These are phyloP conservation scores for Amphipyra tragopoginis DNA, from an alignment of 2,888 invertebrate species.

Conservation along the genomic window DNA sequence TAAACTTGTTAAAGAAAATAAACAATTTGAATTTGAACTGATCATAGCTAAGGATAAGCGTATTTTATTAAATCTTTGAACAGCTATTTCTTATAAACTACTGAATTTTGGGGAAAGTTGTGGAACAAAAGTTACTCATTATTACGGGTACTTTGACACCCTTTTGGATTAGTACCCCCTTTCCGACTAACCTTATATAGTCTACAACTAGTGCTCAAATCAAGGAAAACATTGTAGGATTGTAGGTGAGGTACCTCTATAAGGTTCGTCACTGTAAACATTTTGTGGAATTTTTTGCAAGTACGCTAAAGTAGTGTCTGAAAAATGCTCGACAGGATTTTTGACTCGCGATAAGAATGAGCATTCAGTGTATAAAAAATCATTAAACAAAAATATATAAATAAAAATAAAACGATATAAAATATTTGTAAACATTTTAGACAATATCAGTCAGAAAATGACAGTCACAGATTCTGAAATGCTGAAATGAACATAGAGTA, in stretches of 20 bases:
- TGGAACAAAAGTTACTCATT: too few relatives aligned
- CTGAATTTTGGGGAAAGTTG: too few relatives aligned
- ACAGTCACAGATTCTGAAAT: background rate
- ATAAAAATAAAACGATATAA: constrained; percentile 14
- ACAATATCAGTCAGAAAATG: background rate
- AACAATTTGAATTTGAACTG: too few relatives aligned
- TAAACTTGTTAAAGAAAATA: too few relatives aligned
- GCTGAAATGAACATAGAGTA: background rate
- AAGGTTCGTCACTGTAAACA: constrained; percentile 55
- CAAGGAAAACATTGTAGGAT: too few relatives aligned
- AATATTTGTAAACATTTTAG: constrained; percentile 32
- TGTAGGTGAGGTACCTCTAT: constrained; percentile 33
- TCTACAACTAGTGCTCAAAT: too few relatives aligned
- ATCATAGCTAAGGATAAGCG: too few relatives aligned
- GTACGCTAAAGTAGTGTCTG: constrained; percentile 5
- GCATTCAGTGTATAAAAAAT: constrained; percentile 27
- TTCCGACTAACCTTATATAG: too few relatives aligned
- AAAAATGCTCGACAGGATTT: constrained; percentile 53
- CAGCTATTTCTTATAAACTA: too few relatives aligned
- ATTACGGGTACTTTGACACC: too few relatives aligned
- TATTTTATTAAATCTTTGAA: too few relatives aligned
- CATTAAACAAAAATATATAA: constrained; percentile 10
- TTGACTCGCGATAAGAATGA: constrained; percentile 63
- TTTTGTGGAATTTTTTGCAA: constrained; percentile 20
- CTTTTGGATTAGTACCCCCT: too few relatives aligned